phyloP scores from a whole-genome alignment of 2,113 vertebrate species.

The Caranx melampygus region DNA sequence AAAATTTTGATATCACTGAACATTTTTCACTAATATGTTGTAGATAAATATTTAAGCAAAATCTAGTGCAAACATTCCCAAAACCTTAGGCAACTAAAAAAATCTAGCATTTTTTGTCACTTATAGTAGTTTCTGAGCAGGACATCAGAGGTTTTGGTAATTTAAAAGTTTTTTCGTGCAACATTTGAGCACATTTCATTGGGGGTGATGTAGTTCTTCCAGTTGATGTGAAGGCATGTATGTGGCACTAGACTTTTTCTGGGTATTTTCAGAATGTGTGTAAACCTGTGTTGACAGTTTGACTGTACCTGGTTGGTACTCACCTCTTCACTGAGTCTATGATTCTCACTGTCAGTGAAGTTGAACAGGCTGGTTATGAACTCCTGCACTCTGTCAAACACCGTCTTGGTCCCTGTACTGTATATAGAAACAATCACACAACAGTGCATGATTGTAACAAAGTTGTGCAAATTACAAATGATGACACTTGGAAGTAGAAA shows the following conservation, averaged over 20 bases:
- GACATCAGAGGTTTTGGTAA: neutral
- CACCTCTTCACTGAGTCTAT: conserved; percentile 77
- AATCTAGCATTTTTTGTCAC: neutral
- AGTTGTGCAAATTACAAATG: too few species aligned
- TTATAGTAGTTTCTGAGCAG: neutral
- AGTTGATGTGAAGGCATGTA: neutral
- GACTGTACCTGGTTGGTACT: conserved; percentile 20
- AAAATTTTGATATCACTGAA: too few species aligned
- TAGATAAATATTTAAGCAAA: neutral
- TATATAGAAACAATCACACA: conserved; percentile 36
- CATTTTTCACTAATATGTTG: too few species aligned
- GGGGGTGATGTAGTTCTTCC: neutral
- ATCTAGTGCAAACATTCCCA: neutral
- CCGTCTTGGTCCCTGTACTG: conserved; percentile 66
- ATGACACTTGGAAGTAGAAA: too few species aligned
- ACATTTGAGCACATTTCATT: neutral
- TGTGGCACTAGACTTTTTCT: neutral
- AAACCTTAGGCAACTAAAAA: neutral
- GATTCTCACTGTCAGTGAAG: conserved; percentile 75
- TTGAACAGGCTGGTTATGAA: conserved; percentile 68
- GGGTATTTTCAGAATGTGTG: neutral
- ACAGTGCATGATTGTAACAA: neutral
- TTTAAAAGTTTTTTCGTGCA: neutral
- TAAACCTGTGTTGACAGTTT: neutral
- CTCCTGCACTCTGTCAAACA: conserved; percentile 58